A percentile compares a stretch with the other conserved stretches of the same genome.
Evolutionary conservation across 2,797 vertebrate genomes (phyloP).

Genomic region (Mus minutoides): DNA sequence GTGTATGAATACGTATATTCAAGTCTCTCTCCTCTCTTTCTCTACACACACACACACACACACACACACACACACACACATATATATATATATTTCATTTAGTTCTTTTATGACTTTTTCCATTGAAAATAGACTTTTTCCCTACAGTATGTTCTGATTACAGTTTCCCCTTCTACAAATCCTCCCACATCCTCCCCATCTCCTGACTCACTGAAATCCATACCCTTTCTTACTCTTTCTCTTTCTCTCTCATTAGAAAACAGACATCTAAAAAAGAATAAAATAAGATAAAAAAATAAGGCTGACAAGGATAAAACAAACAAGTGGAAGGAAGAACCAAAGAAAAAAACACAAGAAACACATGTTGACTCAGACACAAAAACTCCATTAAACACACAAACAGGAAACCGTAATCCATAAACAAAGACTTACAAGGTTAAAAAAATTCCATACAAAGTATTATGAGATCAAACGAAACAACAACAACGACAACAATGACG

Average conservation of each 20-base stretch:
- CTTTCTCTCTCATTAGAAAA: background rate
- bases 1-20: background rate
- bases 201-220: background rate
- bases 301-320: background rate
- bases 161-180: background rate
- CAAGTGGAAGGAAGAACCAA: background rate
- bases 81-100: background rate
- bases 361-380: background rate
- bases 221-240: background rate
- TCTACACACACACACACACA: too few species aligned
- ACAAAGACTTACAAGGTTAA: background rate
- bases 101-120: background rate
- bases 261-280: background rate
- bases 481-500: too few species aligned
- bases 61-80: too few species aligned
- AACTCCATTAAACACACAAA: background rate
- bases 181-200: background rate
- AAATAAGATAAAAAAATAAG: background rate
- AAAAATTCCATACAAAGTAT: background rate
- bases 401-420: background rate
- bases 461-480: background rate
- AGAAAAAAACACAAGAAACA: background rate
- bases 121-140: background rate
- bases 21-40: background rate
- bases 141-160: background rate